Base-by-base conservation (phyloP, 2,113 vertebrate genomes). In the Etia nguti region DNA sequence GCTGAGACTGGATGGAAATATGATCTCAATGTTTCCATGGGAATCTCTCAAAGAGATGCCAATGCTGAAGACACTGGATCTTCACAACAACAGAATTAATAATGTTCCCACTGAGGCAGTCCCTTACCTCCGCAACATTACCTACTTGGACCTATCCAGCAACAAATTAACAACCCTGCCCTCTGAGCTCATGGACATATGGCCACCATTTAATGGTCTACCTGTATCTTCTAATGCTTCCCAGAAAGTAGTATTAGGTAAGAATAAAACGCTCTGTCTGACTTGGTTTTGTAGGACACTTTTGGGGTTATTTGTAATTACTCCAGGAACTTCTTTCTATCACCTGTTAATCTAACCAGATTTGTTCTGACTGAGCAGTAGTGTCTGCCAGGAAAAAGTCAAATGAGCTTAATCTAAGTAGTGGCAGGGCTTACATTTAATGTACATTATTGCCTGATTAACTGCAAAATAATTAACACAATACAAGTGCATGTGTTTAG, bases 131-230 rank as follows among this genome's bases (percentile, higher is more conserved):
- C 91, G 92, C 62, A 98, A 98, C 85, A 97, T 99, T 56, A 96
- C 97, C 80, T 99, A 99, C 92, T 94, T 99, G 93, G 98, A 99
- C 85, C 84, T 99, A 38, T 99, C 99, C 79, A 99, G 98, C 96
- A 99, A 99, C 89, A 97, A 97, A 92, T 94, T 99, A n/a, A 94
- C 95, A 62, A 98, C 97, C 1, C 90, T 99, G 88, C 97, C 98
- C 0, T 96, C 97, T 7, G 98, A 99, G 57, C 93, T 99, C 83
- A 95, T 99, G 96, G 98, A 99, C 80, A 97, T 98, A 88, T 99
- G 98, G 99, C 96, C 97, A 1, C 97, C 97, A 1, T 97, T 97
- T 89, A 97, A 96, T 20, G 95, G 95, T n/a, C 77, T 80, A 13
- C 73, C 86, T 1, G 18, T 93, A 24, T 95, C 62, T 57, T 85